phyloP scores from a whole-genome alignment of 2,888 invertebrate species.

The Cecidostiba fungosa region DNA sequence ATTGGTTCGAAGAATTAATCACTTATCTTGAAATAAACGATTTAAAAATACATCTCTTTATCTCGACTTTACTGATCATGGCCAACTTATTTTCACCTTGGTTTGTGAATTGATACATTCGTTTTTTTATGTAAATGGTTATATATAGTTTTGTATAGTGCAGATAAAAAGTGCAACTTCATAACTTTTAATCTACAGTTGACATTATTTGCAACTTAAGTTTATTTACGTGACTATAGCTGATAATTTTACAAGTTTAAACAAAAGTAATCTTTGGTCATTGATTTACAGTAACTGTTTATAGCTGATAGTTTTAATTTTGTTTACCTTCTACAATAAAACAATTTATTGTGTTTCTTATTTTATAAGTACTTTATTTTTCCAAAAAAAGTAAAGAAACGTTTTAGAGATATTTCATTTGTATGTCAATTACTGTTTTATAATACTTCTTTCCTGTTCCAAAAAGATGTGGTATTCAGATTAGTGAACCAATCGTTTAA shows the following conservation, averaged over 20 bases:
- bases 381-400: neutral
- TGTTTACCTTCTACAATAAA: too few relatives aligned
- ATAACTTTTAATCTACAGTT: too few relatives aligned
- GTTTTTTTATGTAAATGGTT: neutral
- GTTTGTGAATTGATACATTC: neutral
- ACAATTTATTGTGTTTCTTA: too few relatives aligned
- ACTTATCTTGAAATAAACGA: neutral
- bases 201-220: too few relatives aligned
- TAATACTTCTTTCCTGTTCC: neutral
- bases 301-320: too few relatives aligned
- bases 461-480: slow-evolving; percentile 43
- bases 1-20: neutral
- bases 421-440: neutral
- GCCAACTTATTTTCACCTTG: neutral
- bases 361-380: too few relatives aligned
- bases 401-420: neutral
- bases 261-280: too few relatives aligned
- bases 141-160: too few relatives aligned
- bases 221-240: too few relatives aligned
- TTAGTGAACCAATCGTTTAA: slow-evolving; percentile 36
- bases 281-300: too few relatives aligned
- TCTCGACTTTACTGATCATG: neutral
- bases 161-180: too few relatives aligned
- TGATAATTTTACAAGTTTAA: too few relatives aligned
- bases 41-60: neutral